Percentiles rank a stretch among this genome's conserved stretches.
phyloP scores from a whole-genome alignment of 2,113 vertebrate species.

The Strigops habroptila region DNA sequence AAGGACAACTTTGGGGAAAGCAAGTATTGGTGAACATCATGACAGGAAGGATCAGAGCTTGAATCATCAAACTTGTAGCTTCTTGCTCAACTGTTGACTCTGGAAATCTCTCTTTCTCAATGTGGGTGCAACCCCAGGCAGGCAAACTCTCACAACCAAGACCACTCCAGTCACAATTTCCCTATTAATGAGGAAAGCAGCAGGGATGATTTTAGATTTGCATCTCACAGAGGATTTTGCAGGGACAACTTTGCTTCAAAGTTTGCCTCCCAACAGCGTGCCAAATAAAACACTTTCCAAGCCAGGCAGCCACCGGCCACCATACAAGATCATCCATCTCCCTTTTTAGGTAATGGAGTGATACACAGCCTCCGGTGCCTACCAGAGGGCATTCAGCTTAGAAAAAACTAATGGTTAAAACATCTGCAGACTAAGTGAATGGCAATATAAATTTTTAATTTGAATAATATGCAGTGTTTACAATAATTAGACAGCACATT shows the following conservation, averaged over 20 bases:
- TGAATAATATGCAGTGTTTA: slow-evolving; percentile 40
- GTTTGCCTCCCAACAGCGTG: not conserved
- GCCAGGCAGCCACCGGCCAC: fast-evolving
- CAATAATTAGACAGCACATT: slow-evolving; percentile 56
- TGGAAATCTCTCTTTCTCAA: not conserved
- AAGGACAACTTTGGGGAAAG: not conserved
- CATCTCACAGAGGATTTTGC: not conserved
- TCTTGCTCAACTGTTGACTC: not conserved
- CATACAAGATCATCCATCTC: not conserved
- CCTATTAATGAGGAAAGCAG: not conserved
- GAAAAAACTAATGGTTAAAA: slow-evolving; percentile 2
- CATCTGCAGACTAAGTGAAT: not conserved
- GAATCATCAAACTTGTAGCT: not conserved
- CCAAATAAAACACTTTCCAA: not conserved
- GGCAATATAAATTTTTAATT: slow-evolving; percentile 42
- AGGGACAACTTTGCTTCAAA: not conserved
- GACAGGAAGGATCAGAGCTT: not conserved
- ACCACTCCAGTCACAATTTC: fast-evolving
- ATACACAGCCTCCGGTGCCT: not conserved
- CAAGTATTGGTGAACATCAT: not conserved
- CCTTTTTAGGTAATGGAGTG: not conserved
- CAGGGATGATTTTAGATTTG: not conserved
- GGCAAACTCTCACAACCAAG: not conserved
- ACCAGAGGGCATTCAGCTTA: slow-evolving; percentile 7
- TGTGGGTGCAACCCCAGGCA: not conserved